Percentiles rank a stretch among this genome's conserved stretches.
These are phyloP conservation scores for Acromyrmex charruanus DNA, from an alignment of 1,140 invertebrate species.

Conservation along the genomic window DNA sequence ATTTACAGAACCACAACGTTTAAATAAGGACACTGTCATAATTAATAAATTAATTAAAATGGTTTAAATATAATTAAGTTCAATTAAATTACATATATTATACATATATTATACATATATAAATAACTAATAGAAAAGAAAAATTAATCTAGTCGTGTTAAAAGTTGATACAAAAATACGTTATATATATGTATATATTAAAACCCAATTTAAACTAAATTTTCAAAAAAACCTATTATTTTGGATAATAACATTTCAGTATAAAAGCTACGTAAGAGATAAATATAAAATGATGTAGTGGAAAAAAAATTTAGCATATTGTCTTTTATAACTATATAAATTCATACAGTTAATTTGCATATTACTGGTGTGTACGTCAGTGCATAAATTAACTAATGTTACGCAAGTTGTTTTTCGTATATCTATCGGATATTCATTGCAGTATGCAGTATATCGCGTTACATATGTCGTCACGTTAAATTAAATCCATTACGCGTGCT, in stretches of 20 bases:
- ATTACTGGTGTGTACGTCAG: constrained; percentile 20
- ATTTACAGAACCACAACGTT: constrained; percentile 42
- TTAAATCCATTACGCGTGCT: constrained; percentile 25
- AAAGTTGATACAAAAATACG: not conserved
- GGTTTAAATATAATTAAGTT: not conserved
- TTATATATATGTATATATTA: not conserved
- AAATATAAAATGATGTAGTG: constrained; percentile 6
- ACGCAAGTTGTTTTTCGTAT: constrained; percentile 14
- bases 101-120: too few relatives aligned
- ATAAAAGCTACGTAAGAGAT: not conserved
- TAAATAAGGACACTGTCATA: constrained; percentile 28
- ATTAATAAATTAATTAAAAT: constrained; percentile 9
- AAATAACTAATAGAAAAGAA: too few relatives aligned
- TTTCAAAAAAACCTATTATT: not conserved
- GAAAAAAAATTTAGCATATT: not conserved
- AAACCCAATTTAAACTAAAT: not conserved
- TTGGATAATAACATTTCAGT: not conserved
- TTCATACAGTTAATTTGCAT: constrained; percentile 31
- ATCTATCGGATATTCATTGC: constrained; percentile 4
- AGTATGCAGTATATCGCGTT: not conserved
- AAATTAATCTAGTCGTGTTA: not conserved
- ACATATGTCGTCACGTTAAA: constrained; percentile 24
- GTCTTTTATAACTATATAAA: constrained; percentile 10
- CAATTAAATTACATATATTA: not conserved
- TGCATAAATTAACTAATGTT: constrained; percentile 64